Base-by-base conservation (phyloP, 2,888 invertebrate species). In the Nymphalis polychloros region DNA sequence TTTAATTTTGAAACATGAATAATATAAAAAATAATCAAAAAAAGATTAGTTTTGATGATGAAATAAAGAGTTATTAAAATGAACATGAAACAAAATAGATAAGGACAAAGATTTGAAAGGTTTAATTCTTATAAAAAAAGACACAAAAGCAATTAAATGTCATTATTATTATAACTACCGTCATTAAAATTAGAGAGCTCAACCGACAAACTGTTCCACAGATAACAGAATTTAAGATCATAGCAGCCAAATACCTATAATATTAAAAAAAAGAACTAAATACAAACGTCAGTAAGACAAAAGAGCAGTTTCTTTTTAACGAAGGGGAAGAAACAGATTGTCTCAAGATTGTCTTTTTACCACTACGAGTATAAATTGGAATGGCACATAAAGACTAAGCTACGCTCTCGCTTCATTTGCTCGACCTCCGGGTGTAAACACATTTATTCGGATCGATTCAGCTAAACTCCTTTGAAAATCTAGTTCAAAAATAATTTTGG, bases 321-420 rank as follows among this genome's bases (percentile, higher is more conserved):
- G 50, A 55, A 63, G 65, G 68, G 46, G 50, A 50, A 59, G 35
- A 57, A 71, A 61, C 68, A 68, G 59, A 68, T 71, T 68, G 66
- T 68, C 71, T 63, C 35, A 35, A 49, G 46, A 62, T 72, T 72
- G 67, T 64, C 61, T 64, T 67, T 69, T 69, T 69, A 71, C 64
- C 63, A 50, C 68, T 64, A 62, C 47, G 59, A 72, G 62, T 49
- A 67, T 60, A 72, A 72, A 69, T 71, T 69, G 71, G 65, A 71
- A 71, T 63, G 63, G 67, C 71, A 62, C 62, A 71, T 71, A 71
- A 71, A 71, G 66, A 50, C 63, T 71, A 71, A 71, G 66, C 69
- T 66, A 57, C 57, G 63, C 63, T 67, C 64, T 64, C 66, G 69
- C 49, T 66, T 71, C 69, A 71, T 71, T 71, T 69, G 61, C 61